phyloP scores from a whole-genome alignment of 2,888 invertebrate species.

The Cataglyphis altisquamis region DNA sequence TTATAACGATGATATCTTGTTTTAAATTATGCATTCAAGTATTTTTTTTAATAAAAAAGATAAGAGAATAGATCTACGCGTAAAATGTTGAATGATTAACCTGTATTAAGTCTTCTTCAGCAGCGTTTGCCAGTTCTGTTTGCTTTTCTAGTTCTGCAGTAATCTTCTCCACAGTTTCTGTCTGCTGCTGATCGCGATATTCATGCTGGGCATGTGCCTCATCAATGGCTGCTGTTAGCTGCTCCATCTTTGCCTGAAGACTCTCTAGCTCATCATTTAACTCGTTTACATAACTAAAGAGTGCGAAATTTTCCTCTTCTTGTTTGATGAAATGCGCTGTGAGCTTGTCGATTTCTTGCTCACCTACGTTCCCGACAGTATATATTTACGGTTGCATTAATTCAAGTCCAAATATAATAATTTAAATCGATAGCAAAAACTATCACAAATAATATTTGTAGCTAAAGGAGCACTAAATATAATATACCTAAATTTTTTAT shows the following conservation, averaged over 20 bases:
- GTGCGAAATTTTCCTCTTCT: slow-evolving; percentile 96
- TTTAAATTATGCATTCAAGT: neutral
- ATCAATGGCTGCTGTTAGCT: slow-evolving; percentile 89
- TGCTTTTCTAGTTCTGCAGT: slow-evolving; percentile 87
- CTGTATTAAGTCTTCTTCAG: slow-evolving; percentile 84
- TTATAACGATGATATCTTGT: neutral
- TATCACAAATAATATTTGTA: neutral
- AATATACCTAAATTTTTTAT: neutral
- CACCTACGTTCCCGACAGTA: slow-evolving; percentile 82
- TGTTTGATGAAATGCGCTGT: slow-evolving; percentile 92
- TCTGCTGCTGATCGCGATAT: slow-evolving; percentile 88
- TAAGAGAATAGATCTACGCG: neutral
- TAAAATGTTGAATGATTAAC: slow-evolving; percentile 66
- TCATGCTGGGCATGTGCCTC: slow-evolving; percentile 89
- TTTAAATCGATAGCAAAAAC: neutral
- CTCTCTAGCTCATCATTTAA: slow-evolving; percentile 94
- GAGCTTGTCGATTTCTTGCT: slow-evolving; percentile 90
- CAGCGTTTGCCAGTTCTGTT: slow-evolving; percentile 82
- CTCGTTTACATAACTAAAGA: slow-evolving; percentile 96
- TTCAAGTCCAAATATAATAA: neutral
- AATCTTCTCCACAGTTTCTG: slow-evolving; percentile 88
- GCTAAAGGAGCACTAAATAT: neutral
- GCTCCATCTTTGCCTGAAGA: slow-evolving; percentile 90
- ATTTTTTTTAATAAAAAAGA: neutral
- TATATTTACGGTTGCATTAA: neutral